Base-by-base conservation (phyloP, 2,113 vertebrate species). In the Otus sunia region DNA sequence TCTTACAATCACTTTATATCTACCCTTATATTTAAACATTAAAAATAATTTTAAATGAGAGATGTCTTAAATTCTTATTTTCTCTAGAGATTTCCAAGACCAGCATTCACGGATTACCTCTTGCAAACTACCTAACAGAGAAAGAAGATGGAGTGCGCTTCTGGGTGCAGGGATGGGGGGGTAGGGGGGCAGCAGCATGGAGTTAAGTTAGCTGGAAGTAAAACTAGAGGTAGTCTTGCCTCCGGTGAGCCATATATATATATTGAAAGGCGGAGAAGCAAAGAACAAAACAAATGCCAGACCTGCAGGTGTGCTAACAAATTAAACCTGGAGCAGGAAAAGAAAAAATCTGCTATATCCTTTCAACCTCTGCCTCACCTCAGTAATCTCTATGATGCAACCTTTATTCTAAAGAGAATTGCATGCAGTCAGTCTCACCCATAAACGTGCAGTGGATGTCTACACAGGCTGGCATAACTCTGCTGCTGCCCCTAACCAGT, bases 251-350 rank as follows among this genome's bases (percentile, higher is more conserved):
- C 53, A 90, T 91, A 96, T 75, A 55, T 22, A 62, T 47, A 52
- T 36, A 64, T 11, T 90, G 73, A 79, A 93, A 94, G 63, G 80
- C 58, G 50, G 34, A 95, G 49, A 74, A 85, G 69, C 32, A 92
- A 86, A 88, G 73, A 86, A 82, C 34, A 93, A 92, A 97, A 95
- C 52, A 88, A 93, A 93, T 47, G 34, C 85, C 69, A 88, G 72
- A 39, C 52, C 23, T 94, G 95, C 97, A 97, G 94, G 92, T 97
- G 97, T 93, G 94, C 91, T 75, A 77, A 95, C 53, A 96, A 90
- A 91, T 78, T 93, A 71, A 72, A 66, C 68, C 15, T 45, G 83
- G 76, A 96, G 58, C 41, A 94, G 82, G 80, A 67, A 88, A 93
- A 94, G 45, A 74, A 81, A 90, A 92, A 73, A 64, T 80, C 75